These are phyloP conservation scores for Sebastes oblongus DNA, from an alignment of 2,797 vertebrate genomes.

Conservation along the genomic window DNA sequence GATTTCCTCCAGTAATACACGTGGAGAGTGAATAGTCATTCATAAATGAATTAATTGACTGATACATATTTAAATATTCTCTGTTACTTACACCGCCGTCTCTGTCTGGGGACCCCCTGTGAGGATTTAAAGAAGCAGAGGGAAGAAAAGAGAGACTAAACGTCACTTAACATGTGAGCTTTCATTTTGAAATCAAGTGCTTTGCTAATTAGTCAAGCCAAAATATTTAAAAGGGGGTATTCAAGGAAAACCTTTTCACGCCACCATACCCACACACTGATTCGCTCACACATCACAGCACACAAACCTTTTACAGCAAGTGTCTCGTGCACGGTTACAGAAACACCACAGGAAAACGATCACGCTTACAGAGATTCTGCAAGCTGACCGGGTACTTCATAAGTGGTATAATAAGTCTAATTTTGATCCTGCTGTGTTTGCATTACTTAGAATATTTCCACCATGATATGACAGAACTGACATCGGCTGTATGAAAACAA, in stretches of 20 bases:
- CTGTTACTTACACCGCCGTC: slow-evolving; percentile 92
- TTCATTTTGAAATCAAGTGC: slow-evolving; percentile 38
- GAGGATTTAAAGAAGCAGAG: slow-evolving; percentile 33
- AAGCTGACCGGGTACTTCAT: neutral
- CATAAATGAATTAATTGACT: neutral
- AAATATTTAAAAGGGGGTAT: slow-evolving; percentile 3
- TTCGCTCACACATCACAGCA: neutral
- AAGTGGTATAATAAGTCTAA: neutral
- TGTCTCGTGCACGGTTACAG: neutral
- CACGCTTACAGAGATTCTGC: neutral
- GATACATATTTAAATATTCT: slow-evolving; percentile 7
- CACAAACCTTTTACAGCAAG: neutral
- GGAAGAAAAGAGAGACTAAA: slow-evolving; percentile 46
- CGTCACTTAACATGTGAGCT: neutral
- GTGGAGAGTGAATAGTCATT: neutral
- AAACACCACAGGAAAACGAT: neutral
- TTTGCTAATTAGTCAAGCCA: slow-evolving; percentile 9
- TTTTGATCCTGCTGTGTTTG: neutral
- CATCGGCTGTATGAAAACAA: neutral
- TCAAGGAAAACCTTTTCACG: slow-evolving; percentile 20
- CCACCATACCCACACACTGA: neutral
- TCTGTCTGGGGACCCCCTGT: slow-evolving; percentile 95
- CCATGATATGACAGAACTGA: neutral
- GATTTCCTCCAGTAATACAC: neutral
- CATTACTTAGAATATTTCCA: neutral